A percentile compares a stretch with the other conserved stretches of the same genome.
Conservation (phyloP, 2,797 vertebrate genomes). For the Catharus ustulatus region DNA sequence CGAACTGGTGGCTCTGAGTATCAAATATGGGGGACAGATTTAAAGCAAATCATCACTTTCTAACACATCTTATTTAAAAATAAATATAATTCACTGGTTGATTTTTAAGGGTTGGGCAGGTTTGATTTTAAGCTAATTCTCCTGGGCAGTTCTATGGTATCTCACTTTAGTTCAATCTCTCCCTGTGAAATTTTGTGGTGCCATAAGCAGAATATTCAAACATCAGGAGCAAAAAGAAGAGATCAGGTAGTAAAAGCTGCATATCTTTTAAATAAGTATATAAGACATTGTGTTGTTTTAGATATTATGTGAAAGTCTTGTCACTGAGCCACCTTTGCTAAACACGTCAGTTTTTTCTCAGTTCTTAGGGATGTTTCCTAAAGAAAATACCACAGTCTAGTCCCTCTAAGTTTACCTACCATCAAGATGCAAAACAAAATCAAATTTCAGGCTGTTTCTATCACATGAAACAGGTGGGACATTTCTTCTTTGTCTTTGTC, state of each 20-base stretch:
- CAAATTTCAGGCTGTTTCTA: not conserved
- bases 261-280: not conserved
- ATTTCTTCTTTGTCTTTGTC: conserved; percentile 56
- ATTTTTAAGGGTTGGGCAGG: not conserved
- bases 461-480: conserved; percentile 28
- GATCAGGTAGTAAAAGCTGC: not conserved
- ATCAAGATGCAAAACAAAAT: conserved; percentile 2
- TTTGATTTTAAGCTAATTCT: not conserved
- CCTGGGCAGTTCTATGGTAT: not conserved
- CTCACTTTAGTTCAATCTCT: not conserved
- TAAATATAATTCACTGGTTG: not conserved
- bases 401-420: conserved; percentile 11
- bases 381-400: not conserved
- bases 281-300: not conserved
- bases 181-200: not conserved
- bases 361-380: not conserved
- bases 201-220: not conserved
- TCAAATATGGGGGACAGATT: not conserved
- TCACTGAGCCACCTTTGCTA: not conserved
- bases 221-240: not conserved
- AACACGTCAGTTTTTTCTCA: not conserved
- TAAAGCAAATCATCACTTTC: not conserved
- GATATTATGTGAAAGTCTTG: not conserved
- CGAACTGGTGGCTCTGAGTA: not conserved
- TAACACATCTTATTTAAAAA: not conserved